Evolutionary conservation across 2,113 vertebrate species (phyloP).

Genomic region (Mirza zaza): DNA sequence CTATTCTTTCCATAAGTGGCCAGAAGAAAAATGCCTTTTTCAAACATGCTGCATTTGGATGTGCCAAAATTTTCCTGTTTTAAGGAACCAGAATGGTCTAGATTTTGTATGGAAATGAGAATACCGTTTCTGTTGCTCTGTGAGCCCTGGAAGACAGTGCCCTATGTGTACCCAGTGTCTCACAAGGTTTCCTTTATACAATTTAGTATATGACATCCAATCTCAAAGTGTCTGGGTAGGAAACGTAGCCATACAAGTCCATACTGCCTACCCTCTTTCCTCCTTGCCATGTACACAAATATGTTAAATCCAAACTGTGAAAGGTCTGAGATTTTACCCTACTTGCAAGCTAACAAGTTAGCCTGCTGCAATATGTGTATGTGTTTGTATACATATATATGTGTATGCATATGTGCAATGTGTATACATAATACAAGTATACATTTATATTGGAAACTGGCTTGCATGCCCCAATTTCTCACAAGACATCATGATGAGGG

Average conservation of each 20-base stretch:
- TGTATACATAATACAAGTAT: neutral
- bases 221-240: neutral
- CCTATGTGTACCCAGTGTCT: neutral
- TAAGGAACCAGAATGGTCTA: neutral
- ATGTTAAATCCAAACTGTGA: neutral
- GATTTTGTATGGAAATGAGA: neutral
- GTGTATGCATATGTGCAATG: neutral
- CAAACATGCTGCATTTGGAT: neutral
- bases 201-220: neutral
- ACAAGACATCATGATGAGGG: neutral
- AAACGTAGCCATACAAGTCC: neutral
- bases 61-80: neutral
- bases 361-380: too few species aligned
- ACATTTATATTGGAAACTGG: neutral
- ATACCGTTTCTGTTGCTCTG: neutral
- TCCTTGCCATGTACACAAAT: neutral
- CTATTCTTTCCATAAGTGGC: neutral
- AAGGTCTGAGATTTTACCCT: neutral
- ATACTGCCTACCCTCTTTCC: too few species aligned
- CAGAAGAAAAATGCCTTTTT: neutral
- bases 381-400: neutral
- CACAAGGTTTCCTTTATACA: neutral
- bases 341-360: neutral
- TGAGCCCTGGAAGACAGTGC: neutral
- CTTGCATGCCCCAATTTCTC: neutral